phyloP scores from a whole-genome alignment of 2,113 vertebrate species.

The Platycercus adscitus region DNA sequence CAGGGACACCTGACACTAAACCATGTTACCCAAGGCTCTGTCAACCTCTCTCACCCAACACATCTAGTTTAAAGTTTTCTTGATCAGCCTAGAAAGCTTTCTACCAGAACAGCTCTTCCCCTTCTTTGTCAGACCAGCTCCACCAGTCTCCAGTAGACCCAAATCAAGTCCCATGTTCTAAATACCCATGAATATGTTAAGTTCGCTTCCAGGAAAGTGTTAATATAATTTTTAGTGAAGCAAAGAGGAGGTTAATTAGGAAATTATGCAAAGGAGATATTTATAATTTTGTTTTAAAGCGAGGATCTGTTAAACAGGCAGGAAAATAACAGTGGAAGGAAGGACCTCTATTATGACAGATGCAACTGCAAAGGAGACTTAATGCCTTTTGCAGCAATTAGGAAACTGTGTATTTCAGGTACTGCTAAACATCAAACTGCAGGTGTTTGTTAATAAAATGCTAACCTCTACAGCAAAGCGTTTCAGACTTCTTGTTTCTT shows the following conservation, averaged over 20 bases:
- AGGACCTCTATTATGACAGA: neutral
- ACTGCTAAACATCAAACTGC: neutral
- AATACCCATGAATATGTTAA: neutral
- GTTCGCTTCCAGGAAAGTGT: neutral
- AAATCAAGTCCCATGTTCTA: too few species aligned
- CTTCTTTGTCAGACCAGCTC: too few species aligned
- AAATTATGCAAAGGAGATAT: neutral
- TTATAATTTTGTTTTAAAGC: neutral
- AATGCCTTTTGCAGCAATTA: neutral
- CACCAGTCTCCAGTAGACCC: too few species aligned
- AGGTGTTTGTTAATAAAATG: slow-evolving; percentile 29
- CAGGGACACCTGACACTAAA: too few species aligned
- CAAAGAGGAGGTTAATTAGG: slow-evolving; percentile 12
- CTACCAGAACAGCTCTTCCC: too few species aligned
- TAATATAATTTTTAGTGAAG: neutral
- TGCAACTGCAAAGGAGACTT: neutral
- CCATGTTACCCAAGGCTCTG: too few species aligned
- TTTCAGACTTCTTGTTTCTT: slow-evolving; percentile 5
- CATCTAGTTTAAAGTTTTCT: too few species aligned
- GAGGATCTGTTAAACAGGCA: neutral
- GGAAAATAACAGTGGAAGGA: neutral
- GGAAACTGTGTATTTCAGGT: neutral
- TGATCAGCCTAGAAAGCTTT: too few species aligned
- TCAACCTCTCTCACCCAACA: too few species aligned
- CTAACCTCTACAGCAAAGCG: neutral